These are phyloP conservation scores for Amniataba percoides DNA, from an alignment of 2,797 vertebrate species.

Conservation along the genomic window DNA sequence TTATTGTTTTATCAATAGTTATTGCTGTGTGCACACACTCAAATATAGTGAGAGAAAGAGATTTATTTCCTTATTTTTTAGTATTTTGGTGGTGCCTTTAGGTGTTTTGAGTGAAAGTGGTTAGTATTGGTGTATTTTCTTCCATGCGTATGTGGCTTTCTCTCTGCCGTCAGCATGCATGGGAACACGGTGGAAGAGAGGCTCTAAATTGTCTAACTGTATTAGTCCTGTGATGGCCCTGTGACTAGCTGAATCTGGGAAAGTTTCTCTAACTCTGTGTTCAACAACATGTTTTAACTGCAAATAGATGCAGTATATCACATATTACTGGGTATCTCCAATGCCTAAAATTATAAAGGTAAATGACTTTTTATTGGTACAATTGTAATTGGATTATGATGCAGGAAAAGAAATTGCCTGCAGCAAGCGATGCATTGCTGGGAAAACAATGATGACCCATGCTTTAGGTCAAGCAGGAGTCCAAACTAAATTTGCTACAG, in stretches of 20 bases:
- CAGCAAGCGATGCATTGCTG: not conserved
- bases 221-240: not conserved
- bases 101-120: not conserved
- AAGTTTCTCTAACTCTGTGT: not conserved
- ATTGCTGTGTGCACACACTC: not conserved
- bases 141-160: not conserved
- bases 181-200: not conserved
- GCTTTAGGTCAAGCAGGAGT: not conserved
- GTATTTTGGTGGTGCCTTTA: not conserved
- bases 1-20: not conserved
- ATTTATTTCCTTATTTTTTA: not conserved
- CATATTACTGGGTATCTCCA: not conserved
- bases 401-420: not conserved
- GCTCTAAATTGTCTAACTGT: slow-evolving; percentile 6
- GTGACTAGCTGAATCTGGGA: slow-evolving; percentile 3
- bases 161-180: not conserved
- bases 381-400: slow-evolving; percentile 1
- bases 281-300: not conserved
- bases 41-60: not conserved
- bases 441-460: slow-evolving; percentile 2
- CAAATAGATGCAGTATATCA: not conserved
- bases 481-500: not conserved
- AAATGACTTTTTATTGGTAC: slow-evolving; percentile 14
- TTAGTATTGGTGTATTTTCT: not conserved
- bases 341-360: not conserved